Evolutionary conservation across 2,797 vertebrate genomes (phyloP), one percentile per base, ranked within the genome.

Genomic region (Pangasius sanitwongsei): DNA sequence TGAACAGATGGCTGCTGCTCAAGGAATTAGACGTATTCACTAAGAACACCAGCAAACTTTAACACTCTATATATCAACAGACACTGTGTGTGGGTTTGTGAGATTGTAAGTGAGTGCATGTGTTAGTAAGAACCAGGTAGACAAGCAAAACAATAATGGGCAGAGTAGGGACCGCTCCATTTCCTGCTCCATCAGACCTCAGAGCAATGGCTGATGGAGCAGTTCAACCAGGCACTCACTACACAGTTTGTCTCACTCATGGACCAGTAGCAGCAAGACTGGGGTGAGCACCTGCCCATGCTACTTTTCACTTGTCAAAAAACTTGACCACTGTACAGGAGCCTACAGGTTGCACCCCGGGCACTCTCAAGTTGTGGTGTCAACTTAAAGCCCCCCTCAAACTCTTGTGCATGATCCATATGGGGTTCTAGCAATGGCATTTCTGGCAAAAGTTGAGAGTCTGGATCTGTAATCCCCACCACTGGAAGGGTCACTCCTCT

Each of bases 1-100:
- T 86, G 86, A 93, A 86, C 91, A 93, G 90, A 92, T 92, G 89
- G 86, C 85, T 87, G 23, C 23, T n/a, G 53, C 84, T 85, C 50
- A 85, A 80, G 57, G 70, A 91, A 83, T 87, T 63, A 86, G 34
- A 34, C 59, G 50, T 83, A 85, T 75, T 87, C 55, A 69, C 48
- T 41, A 85, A 85, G 74, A 90, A 89, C 37, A 84, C 61, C 75
- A 37, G 15, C 69, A 80, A 70, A 90, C 25, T 18, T 67, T 84
- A 61, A 86, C 28, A 85, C 57, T 2, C 2, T 87, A 61, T 87
- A 61, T 82, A 65, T 74, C 37, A 2, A n/a, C 67, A 87, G 53
- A 83, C n/a, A 77, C 20, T 65, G 55, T 57, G 16, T 77, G 28
- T 44, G 20, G 28, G 34, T 72, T 59, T 75, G 7, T 80, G 15